Evolutionary conservation across 2,797 vertebrate genomes (phyloP).

Genomic region (Glyptemys insculpta): DNA sequence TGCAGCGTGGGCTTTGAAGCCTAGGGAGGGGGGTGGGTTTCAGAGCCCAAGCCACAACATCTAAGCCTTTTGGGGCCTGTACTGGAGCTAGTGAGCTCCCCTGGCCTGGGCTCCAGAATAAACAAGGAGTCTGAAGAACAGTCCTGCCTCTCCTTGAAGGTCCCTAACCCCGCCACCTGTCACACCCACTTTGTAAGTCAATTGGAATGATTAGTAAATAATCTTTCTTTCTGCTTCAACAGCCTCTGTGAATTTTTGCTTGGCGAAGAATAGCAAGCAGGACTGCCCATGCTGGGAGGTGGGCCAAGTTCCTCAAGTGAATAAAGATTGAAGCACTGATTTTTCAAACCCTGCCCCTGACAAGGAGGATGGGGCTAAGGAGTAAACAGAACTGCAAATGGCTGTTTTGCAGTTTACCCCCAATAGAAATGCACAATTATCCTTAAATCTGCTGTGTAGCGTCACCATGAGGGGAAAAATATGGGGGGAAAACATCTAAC

Average conservation of each 20-base stretch:
- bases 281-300: background rate
- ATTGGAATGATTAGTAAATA: background rate
- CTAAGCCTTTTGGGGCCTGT: slow-evolving; percentile 15
- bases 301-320: slow-evolving; percentile 31
- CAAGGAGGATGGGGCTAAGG: background rate
- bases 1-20: background rate
- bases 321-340: background rate
- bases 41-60: background rate
- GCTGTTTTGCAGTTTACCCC: background rate
- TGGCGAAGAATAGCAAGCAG: background rate
- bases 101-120: background rate
- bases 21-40: background rate
- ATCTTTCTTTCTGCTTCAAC: slow-evolving; percentile 14
- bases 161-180: slow-evolving; percentile 19
- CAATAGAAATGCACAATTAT: background rate
- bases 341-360: background rate
- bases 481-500: background rate
- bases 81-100: background rate
- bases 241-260: slow-evolving; percentile 5
- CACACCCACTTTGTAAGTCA: slow-evolving; percentile 12
- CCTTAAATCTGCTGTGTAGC: background rate
- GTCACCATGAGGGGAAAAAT: background rate
- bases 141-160: slow-evolving; percentile 27
- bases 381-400: background rate
- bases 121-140: slow-evolving; percentile 34